Evolutionary conservation across 2,888 invertebrate species (phyloP).

Genomic region (Anoplius nigerrimus): DNA sequence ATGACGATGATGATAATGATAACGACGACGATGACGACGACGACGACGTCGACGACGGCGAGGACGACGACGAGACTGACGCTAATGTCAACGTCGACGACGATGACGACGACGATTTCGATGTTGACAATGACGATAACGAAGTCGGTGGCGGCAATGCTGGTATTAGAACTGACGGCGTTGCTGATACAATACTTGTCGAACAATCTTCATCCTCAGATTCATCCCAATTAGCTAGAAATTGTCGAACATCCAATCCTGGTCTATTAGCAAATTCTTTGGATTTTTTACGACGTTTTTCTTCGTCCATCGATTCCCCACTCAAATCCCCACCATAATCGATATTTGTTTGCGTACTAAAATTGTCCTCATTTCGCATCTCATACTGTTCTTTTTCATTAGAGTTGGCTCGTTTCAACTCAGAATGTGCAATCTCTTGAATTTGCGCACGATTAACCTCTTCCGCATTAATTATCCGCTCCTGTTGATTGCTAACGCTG

Average conservation of each 20-base stretch:
- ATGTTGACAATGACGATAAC: too few species aligned
- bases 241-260: conserved; percentile 71
- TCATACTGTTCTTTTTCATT: conserved; percentile 36
- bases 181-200: conserved; percentile 50
- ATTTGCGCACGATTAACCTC: conserved; percentile 29
- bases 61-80: too few species aligned
- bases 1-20: too few species aligned
- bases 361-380: conserved; percentile 20
- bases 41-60: too few species aligned
- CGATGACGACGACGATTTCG: too few species aligned
- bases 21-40: too few species aligned
- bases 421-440: conserved; percentile 19
- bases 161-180: too few species aligned
- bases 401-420: conserved; percentile 34
- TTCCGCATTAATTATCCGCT: conserved; percentile 14
- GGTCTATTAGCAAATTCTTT: conserved; percentile 64
- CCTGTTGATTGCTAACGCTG: not conserved
- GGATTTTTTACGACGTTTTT: conserved; percentile 31
- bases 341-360: conserved; percentile 30
- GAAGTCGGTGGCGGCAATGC: too few species aligned
- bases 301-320: conserved; percentile 31
- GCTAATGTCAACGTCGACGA: conserved; percentile 45
- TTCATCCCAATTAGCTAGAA: conserved; percentile 73
- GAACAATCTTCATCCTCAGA: conserved; percentile 70
- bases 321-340: conserved; percentile 22